These are phyloP conservation scores for Haliaeetus leucogaster DNA, from an alignment of 2,113 vertebrate genomes.

Conservation along the genomic window DNA sequence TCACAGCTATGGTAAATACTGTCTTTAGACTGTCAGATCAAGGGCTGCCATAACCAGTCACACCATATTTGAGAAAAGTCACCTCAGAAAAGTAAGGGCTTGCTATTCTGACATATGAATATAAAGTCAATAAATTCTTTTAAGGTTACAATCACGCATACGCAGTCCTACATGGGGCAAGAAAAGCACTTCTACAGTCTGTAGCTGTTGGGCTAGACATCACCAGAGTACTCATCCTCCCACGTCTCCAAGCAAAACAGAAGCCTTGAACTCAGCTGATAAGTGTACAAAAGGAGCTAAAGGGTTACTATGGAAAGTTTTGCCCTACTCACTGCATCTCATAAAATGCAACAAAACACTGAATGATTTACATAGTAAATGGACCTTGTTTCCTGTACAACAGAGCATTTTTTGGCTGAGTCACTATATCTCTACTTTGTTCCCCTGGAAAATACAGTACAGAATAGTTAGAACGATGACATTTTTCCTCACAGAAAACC, in stretches of 20 bases:
- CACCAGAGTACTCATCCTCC: background rate
- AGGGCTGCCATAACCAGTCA: background rate
- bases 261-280: background rate
- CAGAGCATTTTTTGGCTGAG: background rate
- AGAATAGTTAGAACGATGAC: background rate
- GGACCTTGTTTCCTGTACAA: background rate
- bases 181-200: background rate
- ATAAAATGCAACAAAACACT: background rate
- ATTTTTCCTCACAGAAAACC: background rate
- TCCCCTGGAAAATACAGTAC: background rate
- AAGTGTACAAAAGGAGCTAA: rapidly evolving
- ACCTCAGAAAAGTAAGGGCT: background rate
- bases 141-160: background rate
- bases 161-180: background rate
- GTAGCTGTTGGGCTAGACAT: background rate
- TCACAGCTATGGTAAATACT: background rate
- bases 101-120: background rate
- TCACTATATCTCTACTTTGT: background rate
- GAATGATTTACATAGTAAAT: background rate
- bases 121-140: background rate
- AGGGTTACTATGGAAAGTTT: background rate
- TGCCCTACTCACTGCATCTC: background rate
- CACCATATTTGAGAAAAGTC: background rate
- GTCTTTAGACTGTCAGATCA: background rate
- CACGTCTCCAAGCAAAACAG: background rate